phyloP scores from a whole-genome alignment of 2,113 vertebrate genomes.

The Trinectes maculatus region DNA sequence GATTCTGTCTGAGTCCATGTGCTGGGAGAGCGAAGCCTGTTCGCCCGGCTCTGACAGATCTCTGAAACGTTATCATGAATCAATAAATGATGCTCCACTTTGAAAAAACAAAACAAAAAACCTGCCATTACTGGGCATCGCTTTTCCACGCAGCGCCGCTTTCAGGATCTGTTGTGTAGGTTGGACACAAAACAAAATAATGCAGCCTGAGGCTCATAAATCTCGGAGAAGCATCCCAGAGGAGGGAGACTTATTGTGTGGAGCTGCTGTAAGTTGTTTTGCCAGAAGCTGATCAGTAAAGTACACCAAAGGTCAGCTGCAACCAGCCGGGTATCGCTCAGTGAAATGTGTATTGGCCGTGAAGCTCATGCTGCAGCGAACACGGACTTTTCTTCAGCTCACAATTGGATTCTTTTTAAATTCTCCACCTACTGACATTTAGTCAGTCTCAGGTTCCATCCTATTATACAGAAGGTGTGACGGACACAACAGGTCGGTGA shows the following conservation, averaged over 20 bases:
- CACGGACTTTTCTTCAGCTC: conserved; percentile 1
- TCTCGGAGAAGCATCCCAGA: conserved; percentile 59
- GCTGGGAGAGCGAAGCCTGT: conserved; percentile 28
- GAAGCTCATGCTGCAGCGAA: conserved; percentile 15
- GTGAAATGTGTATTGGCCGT: conserved; percentile 47
- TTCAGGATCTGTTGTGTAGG: conserved; percentile 43
- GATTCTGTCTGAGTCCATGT: no score
- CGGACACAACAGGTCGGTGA: no score
- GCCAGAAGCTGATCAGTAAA: conserved; percentile 64
- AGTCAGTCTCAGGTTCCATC: no score
- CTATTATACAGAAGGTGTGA: no score
- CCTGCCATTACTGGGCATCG: conserved; percentile 23
- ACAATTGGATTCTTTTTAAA: conserved; percentile 9
- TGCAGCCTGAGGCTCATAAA: conserved; percentile 58
- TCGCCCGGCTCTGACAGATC: conserved; percentile 19
- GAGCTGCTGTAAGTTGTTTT: conserved; percentile 62
- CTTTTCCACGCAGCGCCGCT: conserved; percentile 47
- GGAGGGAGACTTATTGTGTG: conserved; percentile 61
- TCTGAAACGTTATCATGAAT: conserved; percentile 44
- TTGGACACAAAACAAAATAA: conserved; percentile 53
- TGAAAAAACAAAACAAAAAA: conserved; percentile 24
- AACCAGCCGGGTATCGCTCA: conserved; percentile 41
- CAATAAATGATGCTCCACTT: conserved; percentile 45
- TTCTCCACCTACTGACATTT: neutral
- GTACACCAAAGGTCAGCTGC: conserved; percentile 57